phyloP scores from a whole-genome alignment of 2,113 vertebrate genomes.

The Antechinus stuartii region DNA sequence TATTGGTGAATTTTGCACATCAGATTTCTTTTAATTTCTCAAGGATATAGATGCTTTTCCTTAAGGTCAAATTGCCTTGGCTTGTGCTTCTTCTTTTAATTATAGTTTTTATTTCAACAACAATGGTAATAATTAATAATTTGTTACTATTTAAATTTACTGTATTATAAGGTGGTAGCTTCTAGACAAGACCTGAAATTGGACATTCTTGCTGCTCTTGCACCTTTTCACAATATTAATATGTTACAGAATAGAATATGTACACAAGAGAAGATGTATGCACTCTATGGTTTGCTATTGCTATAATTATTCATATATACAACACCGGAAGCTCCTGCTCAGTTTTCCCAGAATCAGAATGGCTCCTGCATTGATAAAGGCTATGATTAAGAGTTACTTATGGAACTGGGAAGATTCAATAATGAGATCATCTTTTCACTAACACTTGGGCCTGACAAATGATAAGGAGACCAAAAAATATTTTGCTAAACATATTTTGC shows the following conservation, averaged over 20 bases:
- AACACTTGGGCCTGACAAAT: neutral
- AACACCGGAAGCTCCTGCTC: neutral
- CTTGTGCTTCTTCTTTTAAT: neutral
- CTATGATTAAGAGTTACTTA: neutral
- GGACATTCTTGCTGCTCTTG: too few species aligned
- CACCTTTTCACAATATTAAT: neutral
- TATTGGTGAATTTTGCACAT: neutral
- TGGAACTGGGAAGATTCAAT: too few species aligned
- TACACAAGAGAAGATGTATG: neutral
- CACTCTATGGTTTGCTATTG: neutral
- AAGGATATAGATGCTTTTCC: neutral
- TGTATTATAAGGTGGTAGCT: neutral
- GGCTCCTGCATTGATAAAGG: neutral
- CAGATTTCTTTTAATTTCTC: neutral
- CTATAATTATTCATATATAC: too few species aligned
- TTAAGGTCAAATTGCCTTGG: neutral
- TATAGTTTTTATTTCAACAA: neutral
- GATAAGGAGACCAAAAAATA: accelerated
- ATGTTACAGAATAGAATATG: neutral
- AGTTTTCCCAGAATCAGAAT: neutral
- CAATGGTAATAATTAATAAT: neutral
- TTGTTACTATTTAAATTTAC: neutral
- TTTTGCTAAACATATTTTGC: accelerated
- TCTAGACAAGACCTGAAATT: neutral
- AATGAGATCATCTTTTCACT: neutral